Base-by-base conservation (phyloP, 2,888 invertebrate genomes). In the Invenusta paracnida region DNA sequence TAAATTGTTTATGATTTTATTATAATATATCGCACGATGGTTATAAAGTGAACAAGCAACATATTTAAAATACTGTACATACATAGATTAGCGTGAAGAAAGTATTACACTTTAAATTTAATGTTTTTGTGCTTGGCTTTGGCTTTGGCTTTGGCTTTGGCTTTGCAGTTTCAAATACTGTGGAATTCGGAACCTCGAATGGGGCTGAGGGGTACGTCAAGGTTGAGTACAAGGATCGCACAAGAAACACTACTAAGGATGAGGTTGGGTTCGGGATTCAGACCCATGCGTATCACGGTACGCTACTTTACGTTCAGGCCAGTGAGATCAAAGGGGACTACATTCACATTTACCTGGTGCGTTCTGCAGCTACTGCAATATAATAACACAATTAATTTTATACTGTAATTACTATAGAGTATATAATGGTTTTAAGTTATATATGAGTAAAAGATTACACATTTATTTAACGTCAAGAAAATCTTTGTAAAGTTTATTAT, bases 231-330 rank as follows among this genome's bases (percentile, higher is more conserved):
- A 2, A 13, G 27, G 82, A 82, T 30, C 23, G 27, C 25, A 2
- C 31, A 2, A 11, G 82, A 5, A 82, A 82, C 82, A 82, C 82
- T 28, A 29, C n/a, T 2, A 29, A 30, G 13, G 82, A 82, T 82
- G 82, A 82, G 82, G 5, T 82, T 1, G 82, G 25, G 2, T 5
- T 82, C 25, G 82, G 82, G 2, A 23, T 82, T 28, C 82, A 82
- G 31, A 82, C 82, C 11, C 2, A 2, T 2, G 23, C 25, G 1
- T 1, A 2, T 29, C 23, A 2, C 5, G 27, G 25, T 28, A 82
- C 82, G 1, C 31, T 82, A 5, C 11, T 82, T 17, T 30, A 82
- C 31, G 30, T 82, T 29, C 30, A 13, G 27, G 82, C 30, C 2
- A 5, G 2, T 28, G 23, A 82, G 82, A 5, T 30, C n/a, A 82